Evolutionary conservation across 23 tunicate genomes (phyloP), one percentile per base, ranked within the genome.

Genomic region (Trididemnum clinides): DNA sequence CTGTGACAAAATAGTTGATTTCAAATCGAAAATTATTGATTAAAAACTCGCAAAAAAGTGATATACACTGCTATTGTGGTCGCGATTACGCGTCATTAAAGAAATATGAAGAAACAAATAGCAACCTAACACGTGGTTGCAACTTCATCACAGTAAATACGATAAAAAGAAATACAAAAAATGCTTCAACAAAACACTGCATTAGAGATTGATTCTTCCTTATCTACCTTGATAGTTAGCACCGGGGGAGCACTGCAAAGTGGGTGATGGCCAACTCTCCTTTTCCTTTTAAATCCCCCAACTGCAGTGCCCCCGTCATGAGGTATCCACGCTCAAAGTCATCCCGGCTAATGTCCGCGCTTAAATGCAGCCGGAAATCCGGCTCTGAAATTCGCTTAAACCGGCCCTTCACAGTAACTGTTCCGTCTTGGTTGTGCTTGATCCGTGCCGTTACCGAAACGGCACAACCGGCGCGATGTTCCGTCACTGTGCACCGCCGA

Each of bases 241-340:
- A 20, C n/a, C 83, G 71, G 38, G 93, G 88, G 25, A 89, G 64
- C 22, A 83, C 93, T 32, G 93, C 93, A 83, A 89, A 89, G 66
- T 89, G 93, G 28, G 93, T 89, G 63, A 89, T 89, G 39, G 82
- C 88, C 84, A 89, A 59, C 38, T 82, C 64, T 18, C 71, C 86
- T 19, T 64, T 62, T 19, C 88, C 73, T 62, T 89, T 89, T 2
- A 89, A 33, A 82, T 89, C 93, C 22, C 93, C 93, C 65, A 85
- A 84, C 79, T 89, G 93, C 39, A 89, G 63, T 23, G 93, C 93
- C 1, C 93, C 93, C 1, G 93, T 89, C 88, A 89, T 83, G 22
- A 89, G 29, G 79, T 89, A 89, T 10, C 93, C 93, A 65, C 80
- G 87, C 54, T 89, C 84, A 37, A 82, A 49, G 34, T 89, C 93